phyloP scores from a whole-genome alignment of 1,140 invertebrate genomes.

The Lucilia cuprina region DNA sequence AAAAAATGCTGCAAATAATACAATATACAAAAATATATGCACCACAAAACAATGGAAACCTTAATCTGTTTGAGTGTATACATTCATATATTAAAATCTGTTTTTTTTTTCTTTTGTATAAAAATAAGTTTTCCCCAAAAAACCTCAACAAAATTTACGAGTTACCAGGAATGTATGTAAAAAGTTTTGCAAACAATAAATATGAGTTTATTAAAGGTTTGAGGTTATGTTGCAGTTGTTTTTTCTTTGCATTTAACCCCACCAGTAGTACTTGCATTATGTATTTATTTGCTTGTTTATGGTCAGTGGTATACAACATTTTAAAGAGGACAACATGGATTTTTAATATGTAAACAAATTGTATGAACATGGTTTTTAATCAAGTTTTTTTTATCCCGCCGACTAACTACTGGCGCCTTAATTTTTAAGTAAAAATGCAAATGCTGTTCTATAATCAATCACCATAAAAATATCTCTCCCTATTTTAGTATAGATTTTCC shows the following conservation, averaged over 20 bases:
- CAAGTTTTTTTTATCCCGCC: not conserved
- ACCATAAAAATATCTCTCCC: slow-evolving; percentile 27
- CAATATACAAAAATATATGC: not conserved
- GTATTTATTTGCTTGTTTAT: not conserved
- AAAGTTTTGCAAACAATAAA: slow-evolving; percentile 17
- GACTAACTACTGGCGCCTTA: not conserved
- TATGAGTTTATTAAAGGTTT: slow-evolving; percentile 24
- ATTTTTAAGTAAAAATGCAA: not conserved
- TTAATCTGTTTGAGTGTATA: slow-evolving; percentile 2
- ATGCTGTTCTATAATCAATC: slow-evolving; percentile 2
- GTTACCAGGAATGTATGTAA: slow-evolving; percentile 23
- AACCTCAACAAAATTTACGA: slow-evolving; percentile 27
- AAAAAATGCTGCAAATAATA: not conserved
- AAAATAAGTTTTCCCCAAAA: not conserved
- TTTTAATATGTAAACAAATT: not conserved
- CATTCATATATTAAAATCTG: no score
- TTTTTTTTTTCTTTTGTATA: slow-evolving; percentile 5
- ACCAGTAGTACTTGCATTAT: no score
- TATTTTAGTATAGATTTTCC: no score
- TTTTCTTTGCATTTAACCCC: no score
- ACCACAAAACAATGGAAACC: slow-evolving; percentile 13
- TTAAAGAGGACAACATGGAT: not conserved
- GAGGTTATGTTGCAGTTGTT: not conserved
- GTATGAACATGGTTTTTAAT: not conserved
- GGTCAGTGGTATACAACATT: not conserved